These are phyloP conservation scores for Vannuccia rotundouncinata DNA, from an alignment of 2,888 invertebrate genomes.

Conservation along the genomic window DNA sequence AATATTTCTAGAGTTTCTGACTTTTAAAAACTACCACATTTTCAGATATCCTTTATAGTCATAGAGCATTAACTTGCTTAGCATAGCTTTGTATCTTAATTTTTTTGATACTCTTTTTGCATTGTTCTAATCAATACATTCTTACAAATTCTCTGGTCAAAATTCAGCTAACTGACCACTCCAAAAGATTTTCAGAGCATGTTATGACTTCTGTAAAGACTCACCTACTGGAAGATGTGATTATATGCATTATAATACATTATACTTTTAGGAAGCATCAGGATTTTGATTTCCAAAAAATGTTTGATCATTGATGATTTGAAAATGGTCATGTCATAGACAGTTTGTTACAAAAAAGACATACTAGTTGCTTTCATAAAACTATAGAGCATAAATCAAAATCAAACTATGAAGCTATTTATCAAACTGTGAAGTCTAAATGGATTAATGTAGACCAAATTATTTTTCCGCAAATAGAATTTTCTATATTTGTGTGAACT, in stretches of 20 bases:
- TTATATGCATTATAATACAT: background rate
- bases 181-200: background rate
- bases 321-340: background rate
- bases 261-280: background rate
- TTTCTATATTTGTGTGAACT: background rate
- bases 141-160: background rate
- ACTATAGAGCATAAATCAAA: too few species aligned
- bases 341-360: too few species aligned
- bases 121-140: background rate
- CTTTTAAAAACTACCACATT: too few species aligned
- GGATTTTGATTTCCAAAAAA: background rate
- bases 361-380: too few species aligned
- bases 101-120: background rate
- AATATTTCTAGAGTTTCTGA: too few species aligned
- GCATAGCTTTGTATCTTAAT: background rate
- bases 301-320: background rate
- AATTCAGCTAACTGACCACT: background rate
- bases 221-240: background rate
- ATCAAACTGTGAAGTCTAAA: too few species aligned
- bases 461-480: background rate
- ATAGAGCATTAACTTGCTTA: too few species aligned
- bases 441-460: too few species aligned
- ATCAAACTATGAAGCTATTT: too few species aligned
- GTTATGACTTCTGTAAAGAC: background rate
- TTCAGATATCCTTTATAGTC: too few species aligned